A percentile compares a stretch with the other conserved stretches of the same genome.
Evolutionary conservation across 64 coral and sea anemone genomes (phyloP).

Genomic region (Astreopora myriophthalma): DNA sequence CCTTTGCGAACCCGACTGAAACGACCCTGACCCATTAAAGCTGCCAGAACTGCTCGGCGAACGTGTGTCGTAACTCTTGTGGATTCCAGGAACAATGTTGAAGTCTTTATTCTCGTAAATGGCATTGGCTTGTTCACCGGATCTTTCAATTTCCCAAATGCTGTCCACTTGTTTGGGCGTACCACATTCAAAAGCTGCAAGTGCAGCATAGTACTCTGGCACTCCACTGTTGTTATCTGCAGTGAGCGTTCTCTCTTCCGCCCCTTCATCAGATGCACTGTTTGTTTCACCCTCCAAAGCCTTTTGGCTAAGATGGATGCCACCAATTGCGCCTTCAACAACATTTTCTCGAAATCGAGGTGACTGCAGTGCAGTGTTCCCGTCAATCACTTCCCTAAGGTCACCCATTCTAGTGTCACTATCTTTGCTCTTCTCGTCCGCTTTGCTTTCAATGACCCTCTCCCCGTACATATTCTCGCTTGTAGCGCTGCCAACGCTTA

Average conservation of each 20-base stretch:
- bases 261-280: background rate
- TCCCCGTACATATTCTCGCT: background rate
- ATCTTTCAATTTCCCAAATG: conserved; percentile 9
- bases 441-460: background rate
- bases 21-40: conserved; percentile 82
- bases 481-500: background rate
- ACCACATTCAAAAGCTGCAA: conserved; percentile 57
- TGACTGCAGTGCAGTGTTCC: background rate
- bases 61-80: conserved; percentile 61
- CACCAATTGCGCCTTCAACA: background rate
- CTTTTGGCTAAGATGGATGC: background rate
- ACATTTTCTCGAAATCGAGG: background rate
- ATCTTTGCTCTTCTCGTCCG: background rate
- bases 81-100: conserved; percentile 98
- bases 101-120: conserved; percentile 77
- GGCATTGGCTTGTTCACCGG: background rate
- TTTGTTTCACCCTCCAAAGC: background rate
- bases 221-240: background rate
- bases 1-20: conserved; percentile 48
- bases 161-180: conserved; percentile 53
- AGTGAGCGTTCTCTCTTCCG: background rate
- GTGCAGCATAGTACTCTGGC: background rate
- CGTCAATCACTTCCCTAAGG: background rate
- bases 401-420: background rate
- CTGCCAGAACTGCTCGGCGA: conserved; percentile 79